Base-by-base conservation (phyloP, 2,888 invertebrate genomes). In the Orthosia gracilis region DNA sequence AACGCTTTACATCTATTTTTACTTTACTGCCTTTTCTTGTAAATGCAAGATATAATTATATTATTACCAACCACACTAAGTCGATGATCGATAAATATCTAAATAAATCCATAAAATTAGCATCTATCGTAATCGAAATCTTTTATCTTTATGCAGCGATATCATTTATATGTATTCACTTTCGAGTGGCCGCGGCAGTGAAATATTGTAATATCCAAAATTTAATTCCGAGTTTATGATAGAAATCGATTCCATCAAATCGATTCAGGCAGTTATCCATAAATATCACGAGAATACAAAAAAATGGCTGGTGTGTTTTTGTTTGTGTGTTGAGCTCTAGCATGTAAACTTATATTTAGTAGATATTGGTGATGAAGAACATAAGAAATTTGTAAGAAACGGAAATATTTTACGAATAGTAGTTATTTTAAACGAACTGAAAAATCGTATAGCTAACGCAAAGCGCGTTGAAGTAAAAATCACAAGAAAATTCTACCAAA, bases 201-300 rank as follows among this genome's bases (percentile, higher is more conserved):
- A 77, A 74, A 80, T 82, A 82, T 73, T 69, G 45, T 69, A 50
- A 78, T 78, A 21, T 21, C 50, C 57, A 76, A 76, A 73, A 75
- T 73, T 74, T 67, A 62, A 76, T 82, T 76, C 62, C 67, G 11
- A 72, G 23, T 73, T 76, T 82, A 66, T 82, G 63, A 78, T 80
- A 72, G 67, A 78, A 77, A 80, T 82, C 49, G 70, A 80, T 80
- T 82, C 76, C 65, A 78, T 73, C 61, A 75, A 78, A 84, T 84
- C 76, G 57, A 80, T 85, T 80, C 26, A 59, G 54, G 58, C 52
- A 65, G 69, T 71, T 69, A 72, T 57, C 64, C 52, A 81, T 74
- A 78, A 75, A 82, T 40, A 73, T 71, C 45, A 74, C 21, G 17
- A 69, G 40, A 63, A 71, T 50, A 18, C 17, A 65, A 64, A 74